Conservation (phyloP, 2,888 invertebrate species). For the Stictocephala bisonia region DNA sequence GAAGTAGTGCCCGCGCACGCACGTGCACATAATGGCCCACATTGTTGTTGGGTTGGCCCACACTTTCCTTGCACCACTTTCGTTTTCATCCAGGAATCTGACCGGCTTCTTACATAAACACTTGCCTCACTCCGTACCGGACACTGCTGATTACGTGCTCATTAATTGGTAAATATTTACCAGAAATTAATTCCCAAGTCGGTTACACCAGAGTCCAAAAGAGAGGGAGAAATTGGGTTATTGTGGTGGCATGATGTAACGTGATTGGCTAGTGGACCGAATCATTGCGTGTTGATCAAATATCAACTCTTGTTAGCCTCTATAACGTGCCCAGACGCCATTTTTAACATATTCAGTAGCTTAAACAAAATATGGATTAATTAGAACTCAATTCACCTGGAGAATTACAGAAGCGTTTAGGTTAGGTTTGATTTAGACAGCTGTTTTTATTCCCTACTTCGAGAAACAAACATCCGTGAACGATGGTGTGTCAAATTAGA, state of each 20-base stretch:
- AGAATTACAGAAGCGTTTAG: too few species aligned
- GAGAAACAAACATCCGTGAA: too few species aligned
- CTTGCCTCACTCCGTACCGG: slow-evolving; percentile 20
- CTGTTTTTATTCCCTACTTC: too few species aligned
- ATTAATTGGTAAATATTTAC: slow-evolving; percentile 41
- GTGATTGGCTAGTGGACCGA: neutral
- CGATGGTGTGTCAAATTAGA: too few species aligned
- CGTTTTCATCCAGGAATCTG: slow-evolving; percentile 40
- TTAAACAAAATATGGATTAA: too few species aligned
- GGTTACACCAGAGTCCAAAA: too few species aligned
- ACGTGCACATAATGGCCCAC: slow-evolving; percentile 28
- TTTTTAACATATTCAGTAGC: too few species aligned
- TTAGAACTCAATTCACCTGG: too few species aligned
- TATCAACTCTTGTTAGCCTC: too few species aligned
- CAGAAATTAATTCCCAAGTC: slow-evolving; percentile 21
- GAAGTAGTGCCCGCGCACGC: slow-evolving; percentile 31
- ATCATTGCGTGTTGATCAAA: too few species aligned
- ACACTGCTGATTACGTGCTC: slow-evolving; percentile 20
- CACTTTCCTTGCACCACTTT: slow-evolving; percentile 34
- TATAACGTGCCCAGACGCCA: too few species aligned
- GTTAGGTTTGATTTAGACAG: too few species aligned
- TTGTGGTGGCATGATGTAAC: slow-evolving; percentile 28
- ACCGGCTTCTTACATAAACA: slow-evolving; percentile 28
- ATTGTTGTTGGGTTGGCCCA: slow-evolving; percentile 19
- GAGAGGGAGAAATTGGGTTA: slow-evolving; percentile 28